Base-by-base conservation (phyloP, 2,888 invertebrate genomes). In the Athripsodes cinereus region DNA sequence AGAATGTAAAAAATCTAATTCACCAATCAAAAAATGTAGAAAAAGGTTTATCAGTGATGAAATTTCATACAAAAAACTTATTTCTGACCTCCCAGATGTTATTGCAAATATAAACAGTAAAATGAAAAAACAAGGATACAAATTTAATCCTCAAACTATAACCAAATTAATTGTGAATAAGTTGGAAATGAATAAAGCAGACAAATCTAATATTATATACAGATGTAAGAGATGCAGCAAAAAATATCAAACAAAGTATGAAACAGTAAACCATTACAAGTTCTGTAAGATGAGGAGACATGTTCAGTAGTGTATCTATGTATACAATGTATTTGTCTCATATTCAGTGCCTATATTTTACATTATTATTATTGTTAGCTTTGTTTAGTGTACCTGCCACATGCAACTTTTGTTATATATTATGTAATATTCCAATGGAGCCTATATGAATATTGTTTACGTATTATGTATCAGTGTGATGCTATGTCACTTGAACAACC, bases 311-410 rank as follows among this genome's bases (percentile, higher is more conserved):
- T 47, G 52, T 54, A 22, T 22, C 56, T 57, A 55, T 13, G n/a
- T 13, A 55, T 35, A 48, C 51, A 53, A 53, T 49, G 48, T 40
- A 54, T 26, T 18, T 55, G 58, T 60, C 49, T 59, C 50, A 58
- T 61, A 60, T 57, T 60, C 61, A 64, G 62, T 64, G 62, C 62
- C 62, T 62, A 64, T 54, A 60, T 56, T 56, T 50, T 40, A 16
- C 13, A 40, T 13, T 40, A 31, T 8, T 13, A n/a, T 13, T 40
- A 40, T 40, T 40, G 5, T 40, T 8, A 40, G 40, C 10, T 26
- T 6, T 26, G 26, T 26, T 58, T 58, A 62, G 60, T 58, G 62
- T 62, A 62, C 57, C 61, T 59, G 62, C 55, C 26, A 6, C 5
- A 6, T 26, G 26, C n/a, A n/a, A n/a, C n/a, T n/a, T n/a, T n/a